These are phyloP conservation scores for Dryoscopus gambensis DNA, from an alignment of 2,113 vertebrate species.

Conservation along the genomic window DNA sequence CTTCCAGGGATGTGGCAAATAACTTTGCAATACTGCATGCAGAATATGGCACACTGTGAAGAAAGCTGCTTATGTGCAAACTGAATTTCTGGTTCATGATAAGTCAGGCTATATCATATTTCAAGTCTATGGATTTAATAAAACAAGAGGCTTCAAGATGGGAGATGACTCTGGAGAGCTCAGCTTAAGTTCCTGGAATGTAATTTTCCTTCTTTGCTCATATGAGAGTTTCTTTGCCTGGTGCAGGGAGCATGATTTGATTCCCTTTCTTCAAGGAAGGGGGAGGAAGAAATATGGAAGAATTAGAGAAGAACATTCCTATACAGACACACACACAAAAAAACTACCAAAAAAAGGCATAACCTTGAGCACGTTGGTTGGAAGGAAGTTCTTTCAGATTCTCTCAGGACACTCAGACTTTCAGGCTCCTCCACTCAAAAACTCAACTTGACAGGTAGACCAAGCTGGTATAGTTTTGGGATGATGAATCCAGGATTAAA, in stretches of 20 bases:
- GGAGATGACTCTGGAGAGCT: neutral
- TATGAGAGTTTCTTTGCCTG: neutral
- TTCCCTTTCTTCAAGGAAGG: neutral
- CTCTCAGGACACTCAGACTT: neutral
- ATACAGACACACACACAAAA: neutral
- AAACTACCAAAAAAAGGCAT: neutral
- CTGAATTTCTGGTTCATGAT: neutral
- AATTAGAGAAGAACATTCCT: neutral
- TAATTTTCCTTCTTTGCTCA: neutral
- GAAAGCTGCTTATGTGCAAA: neutral
- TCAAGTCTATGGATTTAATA: neutral
- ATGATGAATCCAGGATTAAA: neutral
- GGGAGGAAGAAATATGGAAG: neutral
- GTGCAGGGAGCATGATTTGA: neutral
- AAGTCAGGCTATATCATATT: neutral
- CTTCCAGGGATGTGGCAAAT: neutral
- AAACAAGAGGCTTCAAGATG: neutral
- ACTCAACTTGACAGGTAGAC: conserved; percentile 13
- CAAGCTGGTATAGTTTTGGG: neutral
- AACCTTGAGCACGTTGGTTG: neutral
- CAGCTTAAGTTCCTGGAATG: neutral
- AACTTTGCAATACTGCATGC: neutral
- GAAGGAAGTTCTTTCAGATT: neutral
- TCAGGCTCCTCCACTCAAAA: neutral
- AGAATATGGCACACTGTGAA: neutral